A percentile compares a stretch with the other conserved stretches of the same genome.
Conservation (phyloP, 2,797 vertebrate species). For the Phataginus tricuspis region DNA sequence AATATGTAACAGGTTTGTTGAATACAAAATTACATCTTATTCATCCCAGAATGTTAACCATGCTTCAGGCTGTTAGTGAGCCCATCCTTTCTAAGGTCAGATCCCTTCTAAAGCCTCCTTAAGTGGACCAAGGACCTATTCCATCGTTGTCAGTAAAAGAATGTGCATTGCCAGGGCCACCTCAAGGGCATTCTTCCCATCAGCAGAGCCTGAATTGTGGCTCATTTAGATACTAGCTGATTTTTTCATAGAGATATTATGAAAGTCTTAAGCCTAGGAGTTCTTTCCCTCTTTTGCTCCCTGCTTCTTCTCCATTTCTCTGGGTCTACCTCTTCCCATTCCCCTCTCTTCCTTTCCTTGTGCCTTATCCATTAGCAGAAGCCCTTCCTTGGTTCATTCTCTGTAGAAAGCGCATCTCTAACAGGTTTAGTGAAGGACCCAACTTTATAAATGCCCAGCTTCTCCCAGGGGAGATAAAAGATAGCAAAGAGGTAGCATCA, state of each 20-base stretch:
- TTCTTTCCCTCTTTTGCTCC: not conserved
- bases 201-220: not conserved
- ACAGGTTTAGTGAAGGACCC: slow-evolving; percentile 27
- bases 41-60: slow-evolving; percentile 66
- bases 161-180: not conserved
- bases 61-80: slow-evolving; percentile 59
- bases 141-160: slow-evolving; percentile 28
- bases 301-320: not conserved
- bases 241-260: not conserved
- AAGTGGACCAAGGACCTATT: slow-evolving; percentile 43
- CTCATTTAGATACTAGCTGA: slow-evolving; percentile 40
- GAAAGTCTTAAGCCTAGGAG: not conserved
- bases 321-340: not conserved
- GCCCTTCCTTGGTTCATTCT: not conserved
- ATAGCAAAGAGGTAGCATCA: not conserved
- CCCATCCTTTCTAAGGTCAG: slow-evolving; percentile 56
- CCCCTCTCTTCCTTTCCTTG: slow-evolving; percentile 4
- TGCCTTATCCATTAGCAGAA: not conserved
- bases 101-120: slow-evolving; percentile 20
- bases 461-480: not conserved
- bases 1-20: slow-evolving; percentile 74
- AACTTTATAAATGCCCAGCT: not conserved
- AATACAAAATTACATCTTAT: slow-evolving; percentile 67
- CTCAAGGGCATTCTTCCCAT: slow-evolving; percentile 40
- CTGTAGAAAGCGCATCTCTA: not conserved